Base-by-base conservation (phyloP, 2,888 invertebrate genomes). In the Morinoia aosen region DNA sequence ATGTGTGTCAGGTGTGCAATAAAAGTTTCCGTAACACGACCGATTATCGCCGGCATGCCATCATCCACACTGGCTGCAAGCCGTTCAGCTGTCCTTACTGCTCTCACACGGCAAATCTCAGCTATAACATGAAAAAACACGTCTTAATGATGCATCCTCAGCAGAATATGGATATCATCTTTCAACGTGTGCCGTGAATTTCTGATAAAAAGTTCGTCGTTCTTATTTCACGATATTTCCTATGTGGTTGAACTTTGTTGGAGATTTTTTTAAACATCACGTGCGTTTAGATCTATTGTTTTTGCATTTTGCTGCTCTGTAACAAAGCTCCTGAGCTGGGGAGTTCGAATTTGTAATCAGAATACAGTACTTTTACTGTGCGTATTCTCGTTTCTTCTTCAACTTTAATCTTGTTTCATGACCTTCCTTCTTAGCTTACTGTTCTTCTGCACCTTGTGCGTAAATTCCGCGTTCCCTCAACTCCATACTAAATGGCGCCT, bases 1-100 rank as follows among this genome's bases (percentile, higher is more conserved):
- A 93, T 33, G 61, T 88, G 19, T 96, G 96, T 91, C 91, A 95
- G 8, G 95, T 95, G n/a, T 96, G 96, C 64, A 91, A 95, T 57
- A 96, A 96, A 94, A 95, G 95, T 58, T 96, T 96, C 91, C 95
- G 61, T n/a, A 96, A 91, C 91, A 48, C 96, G 39, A 96, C 95
- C 64, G 96, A 96, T 88, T 96, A 96, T 61, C 94, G 96, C n/a
- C 95, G 96, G 61, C 96, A 96, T 95, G 94, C 96, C 19, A 95
- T 96, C 48, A 96, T 96, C n/a, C 96, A 96, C 95, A 95, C 96
- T 0, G 96, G 96, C 48, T 88, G 94, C 12, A 96, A 96, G 96
- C 96, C 96, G 33, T 96, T 95, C 94, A 95, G 95, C 58, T 96
- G 96, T 76, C 96, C 96, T 0, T 96, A 96, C 94, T 96, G 96